Percentiles rank a stretch among this genome's conserved stretches.
Conservation (phyloP, 2,113 vertebrate species). For the Polypterus senegalus region DNA sequence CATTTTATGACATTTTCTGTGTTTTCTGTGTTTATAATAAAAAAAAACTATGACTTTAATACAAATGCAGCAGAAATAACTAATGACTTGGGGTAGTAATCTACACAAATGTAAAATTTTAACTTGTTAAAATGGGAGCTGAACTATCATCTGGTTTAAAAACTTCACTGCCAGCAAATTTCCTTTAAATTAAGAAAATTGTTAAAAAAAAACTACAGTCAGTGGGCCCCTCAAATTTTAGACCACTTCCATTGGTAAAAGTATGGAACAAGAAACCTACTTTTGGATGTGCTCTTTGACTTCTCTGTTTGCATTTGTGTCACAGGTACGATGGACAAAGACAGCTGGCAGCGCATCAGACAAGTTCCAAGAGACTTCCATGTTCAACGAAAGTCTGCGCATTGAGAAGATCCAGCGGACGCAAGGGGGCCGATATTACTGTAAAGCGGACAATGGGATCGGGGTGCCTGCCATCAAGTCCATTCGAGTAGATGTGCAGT, state of each 20-base stretch:
- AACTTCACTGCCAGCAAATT: too few relatives aligned
- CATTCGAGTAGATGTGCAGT: conserved; percentile 98
- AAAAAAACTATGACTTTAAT: too few relatives aligned
- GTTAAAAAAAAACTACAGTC: too few relatives aligned
- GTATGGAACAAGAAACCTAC: neutral
- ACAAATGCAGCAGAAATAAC: too few relatives aligned
- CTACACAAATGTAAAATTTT: too few relatives aligned
- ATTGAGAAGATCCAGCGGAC: conserved; percentile 82
- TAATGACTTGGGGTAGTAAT: too few relatives aligned
- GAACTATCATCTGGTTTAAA: too few relatives aligned
- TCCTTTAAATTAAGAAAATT: too few relatives aligned
- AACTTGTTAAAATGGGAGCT: too few relatives aligned
- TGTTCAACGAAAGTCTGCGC: conserved; percentile 90
- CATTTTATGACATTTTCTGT: too few relatives aligned
- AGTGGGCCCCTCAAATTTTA: too few relatives aligned
- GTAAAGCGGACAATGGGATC: conserved; percentile 97
- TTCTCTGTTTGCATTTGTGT: conserved; percentile 11
- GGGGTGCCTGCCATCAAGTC: conserved; percentile 98
- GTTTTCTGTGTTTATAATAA: too few relatives aligned
- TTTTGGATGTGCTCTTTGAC: neutral
- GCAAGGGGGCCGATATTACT: conserved; percentile 96
- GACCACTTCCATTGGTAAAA: neutral
- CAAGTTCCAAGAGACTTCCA: conserved; percentile 94
- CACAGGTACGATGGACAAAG: conserved; percentile 93
- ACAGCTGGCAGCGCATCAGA: conserved; percentile 88